phyloP scores from a whole-genome alignment of 2,888 invertebrate species.

The Hydrotaea cyrtoneurina region DNA sequence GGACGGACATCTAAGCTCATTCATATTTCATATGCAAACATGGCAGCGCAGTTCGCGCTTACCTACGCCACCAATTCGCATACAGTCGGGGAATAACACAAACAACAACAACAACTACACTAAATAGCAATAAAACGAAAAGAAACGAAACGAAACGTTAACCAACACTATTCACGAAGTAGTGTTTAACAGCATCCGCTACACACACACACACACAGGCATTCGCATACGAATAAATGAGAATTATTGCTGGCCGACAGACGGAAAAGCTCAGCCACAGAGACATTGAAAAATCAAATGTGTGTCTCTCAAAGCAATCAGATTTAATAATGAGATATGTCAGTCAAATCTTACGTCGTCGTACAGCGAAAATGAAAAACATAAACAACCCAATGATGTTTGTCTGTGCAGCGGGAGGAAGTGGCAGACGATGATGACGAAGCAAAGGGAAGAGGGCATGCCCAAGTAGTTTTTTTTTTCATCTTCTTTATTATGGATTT shows the following conservation, averaged over 20 bases:
- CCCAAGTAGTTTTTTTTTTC: neutral
- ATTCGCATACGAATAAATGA: neutral
- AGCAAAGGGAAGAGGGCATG: neutral
- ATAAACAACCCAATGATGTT: conserved; percentile 30
- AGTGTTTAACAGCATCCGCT: conserved; percentile 56
- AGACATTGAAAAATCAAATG: conserved; percentile 65
- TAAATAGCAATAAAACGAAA: no score
- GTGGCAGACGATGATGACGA: neutral
- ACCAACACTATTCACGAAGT: conserved; percentile 49
- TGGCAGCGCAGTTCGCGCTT: no score
- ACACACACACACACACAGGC: neutral
- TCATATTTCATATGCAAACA: conserved; percentile 24
- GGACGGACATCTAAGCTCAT: conserved; percentile 2
- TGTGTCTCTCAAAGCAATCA: conserved; percentile 69
- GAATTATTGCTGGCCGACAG: conserved; percentile 31
- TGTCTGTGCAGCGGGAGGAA: neutral
- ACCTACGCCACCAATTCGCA: neutral
- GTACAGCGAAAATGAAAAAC: conserved; percentile 4
- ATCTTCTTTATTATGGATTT: conserved; percentile 4
- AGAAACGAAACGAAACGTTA: conserved; percentile 33
- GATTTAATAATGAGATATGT: conserved; percentile 71
- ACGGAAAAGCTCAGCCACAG: conserved; percentile 16
- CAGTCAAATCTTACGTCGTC: conserved; percentile 62
- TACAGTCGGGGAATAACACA: neutral
- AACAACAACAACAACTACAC: neutral